Evolutionary conservation across 2,888 invertebrate genomes (phyloP).

Genomic region (Luperina nickerlii): DNA sequence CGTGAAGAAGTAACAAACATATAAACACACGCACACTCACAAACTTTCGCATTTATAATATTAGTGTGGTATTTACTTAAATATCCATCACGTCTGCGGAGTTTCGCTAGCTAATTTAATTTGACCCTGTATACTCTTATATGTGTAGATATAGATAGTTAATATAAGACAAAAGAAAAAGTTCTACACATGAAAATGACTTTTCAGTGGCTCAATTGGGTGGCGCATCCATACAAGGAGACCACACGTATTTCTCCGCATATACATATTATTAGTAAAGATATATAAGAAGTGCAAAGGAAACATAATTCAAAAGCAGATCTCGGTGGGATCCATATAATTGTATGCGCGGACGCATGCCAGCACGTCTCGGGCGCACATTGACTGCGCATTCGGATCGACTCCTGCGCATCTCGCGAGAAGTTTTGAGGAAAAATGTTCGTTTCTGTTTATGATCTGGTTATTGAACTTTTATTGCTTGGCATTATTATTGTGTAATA

Average conservation of each 20-base stretch:
- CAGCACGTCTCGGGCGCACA: conserved; percentile 55
- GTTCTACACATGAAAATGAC: neutral
- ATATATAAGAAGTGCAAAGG: conserved; percentile 57
- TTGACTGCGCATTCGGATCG: conserved; percentile 61
- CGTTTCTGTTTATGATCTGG: conserved; percentile 65
- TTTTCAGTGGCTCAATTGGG: conserved; percentile 10
- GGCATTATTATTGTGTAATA: conserved; percentile 26
- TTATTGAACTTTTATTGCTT: conserved; percentile 67
- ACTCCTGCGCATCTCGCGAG: conserved; percentile 61
- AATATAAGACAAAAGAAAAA: neutral
- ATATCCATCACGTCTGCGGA: too few species aligned
- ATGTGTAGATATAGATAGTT: neutral
- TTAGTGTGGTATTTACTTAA: too few species aligned
- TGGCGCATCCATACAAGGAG: conserved; percentile 19
- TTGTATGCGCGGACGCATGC: conserved; percentile 61
- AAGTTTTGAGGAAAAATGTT: conserved; percentile 67
- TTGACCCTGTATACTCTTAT: neutral
- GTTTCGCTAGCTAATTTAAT: too few species aligned
- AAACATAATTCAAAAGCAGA: conserved; percentile 64
- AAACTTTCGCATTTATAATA: too few species aligned
- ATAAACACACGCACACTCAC: too few species aligned
- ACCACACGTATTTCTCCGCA: conserved; percentile 33
- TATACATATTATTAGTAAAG: conserved; percentile 22
- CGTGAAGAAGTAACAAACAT: too few species aligned
- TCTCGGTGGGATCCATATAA: conserved; percentile 59